These are phyloP conservation scores for Parnassius glacialis DNA, from an alignment of 2,888 invertebrate genomes.

Conservation along the genomic window DNA sequence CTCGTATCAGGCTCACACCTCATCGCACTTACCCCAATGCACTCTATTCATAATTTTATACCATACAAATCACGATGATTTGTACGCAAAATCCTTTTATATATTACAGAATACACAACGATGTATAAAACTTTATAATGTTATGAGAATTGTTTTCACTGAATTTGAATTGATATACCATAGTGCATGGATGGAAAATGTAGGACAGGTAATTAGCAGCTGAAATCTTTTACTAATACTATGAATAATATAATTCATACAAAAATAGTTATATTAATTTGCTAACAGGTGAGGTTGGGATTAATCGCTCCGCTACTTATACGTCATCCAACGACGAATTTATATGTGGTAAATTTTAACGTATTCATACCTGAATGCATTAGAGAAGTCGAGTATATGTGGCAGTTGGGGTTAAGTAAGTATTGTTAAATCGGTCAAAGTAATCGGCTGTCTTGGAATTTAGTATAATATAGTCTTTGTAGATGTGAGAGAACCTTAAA, in stretches of 20 bases:
- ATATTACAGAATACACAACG: constrained; percentile 70
- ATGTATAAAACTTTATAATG: constrained; percentile 89
- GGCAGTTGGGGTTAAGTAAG: constrained; percentile 85
- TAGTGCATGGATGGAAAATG: constrained; percentile 88
- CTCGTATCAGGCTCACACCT: no score
- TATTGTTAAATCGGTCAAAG: constrained; percentile 27
- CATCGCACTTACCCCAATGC: no score
- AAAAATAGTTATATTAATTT: no score
- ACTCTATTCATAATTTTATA: no score
- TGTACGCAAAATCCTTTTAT: constrained; percentile 29
- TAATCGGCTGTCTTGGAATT: no score
- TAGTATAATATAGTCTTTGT: no score
- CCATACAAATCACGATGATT: no score
- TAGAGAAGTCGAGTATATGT: constrained; percentile 90
- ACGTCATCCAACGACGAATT: constrained; percentile 83
- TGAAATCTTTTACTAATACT: no score
- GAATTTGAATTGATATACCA: constrained; percentile 93
- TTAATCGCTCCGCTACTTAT: constrained; percentile 86
- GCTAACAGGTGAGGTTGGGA: constrained; percentile 80
- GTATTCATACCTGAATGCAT: constrained; percentile 86
- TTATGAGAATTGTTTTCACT: constrained; percentile 88
- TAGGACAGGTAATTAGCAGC: constrained; percentile 80
- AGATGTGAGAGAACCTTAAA: no score
- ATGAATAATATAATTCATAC: no score
- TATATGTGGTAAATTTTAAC: constrained; percentile 87